Percentiles rank a stretch among this genome's conserved stretches.
These are phyloP conservation scores for Epinephelus malabaricus DNA, from an alignment of 2,797 vertebrate species.

Conservation along the genomic window DNA sequence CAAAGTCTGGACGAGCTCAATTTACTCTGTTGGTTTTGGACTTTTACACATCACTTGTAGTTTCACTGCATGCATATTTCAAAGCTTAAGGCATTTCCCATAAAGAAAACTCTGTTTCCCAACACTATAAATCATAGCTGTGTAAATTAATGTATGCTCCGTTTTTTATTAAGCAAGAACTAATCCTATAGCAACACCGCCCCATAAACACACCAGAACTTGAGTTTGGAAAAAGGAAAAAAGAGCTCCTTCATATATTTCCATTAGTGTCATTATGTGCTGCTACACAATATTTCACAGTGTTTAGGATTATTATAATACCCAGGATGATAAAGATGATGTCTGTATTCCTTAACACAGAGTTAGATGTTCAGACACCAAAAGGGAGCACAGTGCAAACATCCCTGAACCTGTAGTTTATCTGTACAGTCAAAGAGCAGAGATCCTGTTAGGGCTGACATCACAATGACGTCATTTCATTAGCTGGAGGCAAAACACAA, in stretches of 20 bases:
- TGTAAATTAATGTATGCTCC: neutral
- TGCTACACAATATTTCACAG: too few relatives aligned
- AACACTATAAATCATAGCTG: conserved; percentile 11
- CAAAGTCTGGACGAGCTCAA: neutral
- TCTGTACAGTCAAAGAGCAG: neutral
- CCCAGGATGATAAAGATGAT: neutral
- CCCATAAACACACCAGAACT: neutral
- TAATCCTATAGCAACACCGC: neutral
- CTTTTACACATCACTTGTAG: neutral
- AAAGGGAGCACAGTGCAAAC: neutral
- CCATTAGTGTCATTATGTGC: too few relatives aligned
- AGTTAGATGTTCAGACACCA: neutral
- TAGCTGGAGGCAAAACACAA: too few relatives aligned
- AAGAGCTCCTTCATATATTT: too few relatives aligned
- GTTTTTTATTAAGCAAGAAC: neutral
- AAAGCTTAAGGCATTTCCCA: neutral
- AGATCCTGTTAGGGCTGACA: too few relatives aligned
- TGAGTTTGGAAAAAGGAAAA: neutral
- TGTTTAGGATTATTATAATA: neutral
- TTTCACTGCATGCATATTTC: conserved; percentile 7
- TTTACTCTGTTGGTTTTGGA: neutral
- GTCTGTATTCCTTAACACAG: neutral
- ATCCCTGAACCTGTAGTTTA: neutral
- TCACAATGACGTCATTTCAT: too few relatives aligned
- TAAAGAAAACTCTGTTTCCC: conserved; percentile 19